Percentiles rank a stretch among this genome's conserved stretches.
These are phyloP conservation scores for Limnephilus marmoratus DNA, from an alignment of 2,888 invertebrate species.

Conservation along the genomic window DNA sequence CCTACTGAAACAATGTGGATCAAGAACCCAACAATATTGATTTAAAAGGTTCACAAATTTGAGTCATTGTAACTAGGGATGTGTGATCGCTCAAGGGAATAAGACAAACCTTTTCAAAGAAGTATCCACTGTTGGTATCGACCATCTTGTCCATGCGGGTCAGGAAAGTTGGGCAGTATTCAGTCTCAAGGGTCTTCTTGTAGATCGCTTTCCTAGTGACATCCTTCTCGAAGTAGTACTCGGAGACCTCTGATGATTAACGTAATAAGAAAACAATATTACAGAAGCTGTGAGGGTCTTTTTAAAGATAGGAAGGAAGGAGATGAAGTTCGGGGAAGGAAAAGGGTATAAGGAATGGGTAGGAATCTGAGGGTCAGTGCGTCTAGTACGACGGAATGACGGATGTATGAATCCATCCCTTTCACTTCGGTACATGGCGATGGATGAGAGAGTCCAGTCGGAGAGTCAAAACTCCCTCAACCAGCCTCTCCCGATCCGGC, in stretches of 20 bases:
- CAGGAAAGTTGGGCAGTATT: constrained; percentile 66
- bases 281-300: not conserved
- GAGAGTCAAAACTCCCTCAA: no score
- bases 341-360: no score
- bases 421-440: no score
- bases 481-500: no score
- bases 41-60: not conserved
- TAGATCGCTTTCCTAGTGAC: constrained; percentile 65
- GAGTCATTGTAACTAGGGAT: not conserved
- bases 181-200: constrained; percentile 65
- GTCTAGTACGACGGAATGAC: no score
- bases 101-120: constrained; percentile 67
- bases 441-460: no score
- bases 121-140: constrained; percentile 66
- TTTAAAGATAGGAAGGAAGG: no score
- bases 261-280: not conserved
- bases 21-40: no score
- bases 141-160: constrained; percentile 67
- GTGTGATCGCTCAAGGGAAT: not conserved
- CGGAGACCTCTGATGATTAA: constrained; percentile 54
- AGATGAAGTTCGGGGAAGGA: no score
- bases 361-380: no score
- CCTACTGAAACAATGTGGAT: no score
- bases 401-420: no score
- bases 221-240: constrained; percentile 65